phyloP scores from a whole-genome alignment of 2,888 invertebrate species.

The Schizaphis graminum region DNA sequence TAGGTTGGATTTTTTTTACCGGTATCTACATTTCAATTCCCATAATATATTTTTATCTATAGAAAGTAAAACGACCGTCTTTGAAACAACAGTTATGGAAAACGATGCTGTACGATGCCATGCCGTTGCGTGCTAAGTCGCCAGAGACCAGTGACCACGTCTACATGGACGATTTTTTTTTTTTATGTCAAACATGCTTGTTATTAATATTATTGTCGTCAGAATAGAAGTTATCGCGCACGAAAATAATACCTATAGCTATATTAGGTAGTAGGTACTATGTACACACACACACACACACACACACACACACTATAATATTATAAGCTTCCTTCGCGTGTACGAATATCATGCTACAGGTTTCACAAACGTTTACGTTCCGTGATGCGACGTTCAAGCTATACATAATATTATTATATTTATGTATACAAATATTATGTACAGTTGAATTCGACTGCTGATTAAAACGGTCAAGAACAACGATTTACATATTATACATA shows the following conservation, averaged over 20 bases:
- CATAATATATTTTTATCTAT: background rate
- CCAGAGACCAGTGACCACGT: slow-evolving; percentile 9
- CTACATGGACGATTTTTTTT: slow-evolving; percentile 15
- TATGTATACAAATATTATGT: background rate
- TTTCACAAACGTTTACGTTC: slow-evolving; percentile 5
- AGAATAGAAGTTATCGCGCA: slow-evolving; percentile 14
- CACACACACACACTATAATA: background rate
- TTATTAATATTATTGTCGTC: slow-evolving; percentile 13
- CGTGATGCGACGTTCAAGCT: slow-evolving; percentile 1
- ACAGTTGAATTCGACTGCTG: slow-evolving; percentile 1
- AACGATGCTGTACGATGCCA: background rate
- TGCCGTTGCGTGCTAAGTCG: slow-evolving; percentile 14
- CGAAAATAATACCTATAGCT: slow-evolving; percentile 17
- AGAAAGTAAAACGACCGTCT: background rate
- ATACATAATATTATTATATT: background rate
- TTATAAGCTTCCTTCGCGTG: background rate
- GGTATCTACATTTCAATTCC: background rate
- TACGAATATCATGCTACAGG: slow-evolving; percentile 4
- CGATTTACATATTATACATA: background rate
- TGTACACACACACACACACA: background rate
- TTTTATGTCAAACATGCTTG: slow-evolving; percentile 16
- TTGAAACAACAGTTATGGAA: slow-evolving; percentile 12
- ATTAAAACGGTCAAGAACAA: slow-evolving; percentile 2
- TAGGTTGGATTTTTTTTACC: background rate
- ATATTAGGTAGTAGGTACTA: slow-evolving; percentile 12